phyloP scores from a whole-genome alignment of 2,888 invertebrate genomes.

The Machimus atricapillus region DNA sequence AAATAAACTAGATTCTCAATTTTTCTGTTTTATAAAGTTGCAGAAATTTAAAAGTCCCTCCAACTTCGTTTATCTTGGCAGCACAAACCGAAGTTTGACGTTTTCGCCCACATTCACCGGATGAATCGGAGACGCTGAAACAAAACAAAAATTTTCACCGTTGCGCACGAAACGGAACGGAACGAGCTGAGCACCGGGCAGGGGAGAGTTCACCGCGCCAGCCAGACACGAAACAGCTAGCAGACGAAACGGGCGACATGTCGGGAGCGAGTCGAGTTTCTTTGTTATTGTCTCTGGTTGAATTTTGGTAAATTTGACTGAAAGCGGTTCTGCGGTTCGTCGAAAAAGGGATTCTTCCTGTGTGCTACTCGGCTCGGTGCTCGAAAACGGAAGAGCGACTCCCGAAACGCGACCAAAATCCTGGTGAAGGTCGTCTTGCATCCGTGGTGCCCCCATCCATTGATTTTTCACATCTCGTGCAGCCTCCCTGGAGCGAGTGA shows the following conservation, averaged over 20 bases:
- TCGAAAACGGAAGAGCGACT: background rate
- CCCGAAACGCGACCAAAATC: background rate
- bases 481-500: slow-evolving; percentile 1
- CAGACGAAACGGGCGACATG: slow-evolving; percentile 12
- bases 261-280: slow-evolving; percentile 4
- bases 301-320: background rate
- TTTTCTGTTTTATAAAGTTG: no score
- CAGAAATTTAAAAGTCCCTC: no score
- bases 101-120: background rate
- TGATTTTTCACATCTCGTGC: slow-evolving; percentile 28
- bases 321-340: background rate
- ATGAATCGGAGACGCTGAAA: background rate
- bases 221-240: background rate
- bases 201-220: background rate
- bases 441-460: slow-evolving; percentile 18
- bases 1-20: no score
- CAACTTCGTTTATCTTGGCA: background rate
- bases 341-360: background rate
- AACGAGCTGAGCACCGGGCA: background rate
- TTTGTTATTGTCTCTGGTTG: slow-evolving; percentile 4
- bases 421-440: slow-evolving; percentile 5
- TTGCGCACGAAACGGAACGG: background rate
- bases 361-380: background rate
- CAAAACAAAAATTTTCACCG: background rate
- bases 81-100: background rate